phyloP scores from a whole-genome alignment of 2,113 vertebrate species.

The Vulpes ferrilata region DNA sequence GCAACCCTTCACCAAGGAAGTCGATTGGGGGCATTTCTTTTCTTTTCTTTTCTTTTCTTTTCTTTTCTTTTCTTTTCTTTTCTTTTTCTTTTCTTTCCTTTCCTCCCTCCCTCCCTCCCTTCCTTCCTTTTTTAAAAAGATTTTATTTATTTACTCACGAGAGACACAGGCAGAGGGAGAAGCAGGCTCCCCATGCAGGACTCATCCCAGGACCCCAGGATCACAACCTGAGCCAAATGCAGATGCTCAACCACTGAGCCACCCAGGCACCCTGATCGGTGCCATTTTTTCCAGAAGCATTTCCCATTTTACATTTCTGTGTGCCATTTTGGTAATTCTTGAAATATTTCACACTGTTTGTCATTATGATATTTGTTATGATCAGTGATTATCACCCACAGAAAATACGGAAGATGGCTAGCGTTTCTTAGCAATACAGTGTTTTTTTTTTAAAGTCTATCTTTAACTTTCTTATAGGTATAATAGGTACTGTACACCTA shows the following conservation, averaged over 20 bases:
- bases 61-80: no score
- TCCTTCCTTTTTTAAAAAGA: no score
- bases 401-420: not conserved
- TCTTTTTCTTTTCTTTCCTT: no score
- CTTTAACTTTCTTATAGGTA: not conserved
- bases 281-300: not conserved
- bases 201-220: no score
- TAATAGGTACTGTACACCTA: not conserved
- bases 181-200: no score
- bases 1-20: not conserved
- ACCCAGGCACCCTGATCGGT: no score
- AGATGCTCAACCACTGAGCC: no score
- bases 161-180: no score
- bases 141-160: no score
- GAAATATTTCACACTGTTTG: not conserved
- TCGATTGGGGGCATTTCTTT: not conserved
- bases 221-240: no score
- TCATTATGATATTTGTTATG: not conserved
- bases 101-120: accelerated
- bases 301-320: not conserved
- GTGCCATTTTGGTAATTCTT: not conserved
- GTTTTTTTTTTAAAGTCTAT: not conserved
- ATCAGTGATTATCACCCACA: not conserved
- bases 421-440: not conserved
- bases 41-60: no score